These are phyloP conservation scores for Nephrotoma appendiculata DNA, from an alignment of 2,888 invertebrate species.

Conservation along the genomic window DNA sequence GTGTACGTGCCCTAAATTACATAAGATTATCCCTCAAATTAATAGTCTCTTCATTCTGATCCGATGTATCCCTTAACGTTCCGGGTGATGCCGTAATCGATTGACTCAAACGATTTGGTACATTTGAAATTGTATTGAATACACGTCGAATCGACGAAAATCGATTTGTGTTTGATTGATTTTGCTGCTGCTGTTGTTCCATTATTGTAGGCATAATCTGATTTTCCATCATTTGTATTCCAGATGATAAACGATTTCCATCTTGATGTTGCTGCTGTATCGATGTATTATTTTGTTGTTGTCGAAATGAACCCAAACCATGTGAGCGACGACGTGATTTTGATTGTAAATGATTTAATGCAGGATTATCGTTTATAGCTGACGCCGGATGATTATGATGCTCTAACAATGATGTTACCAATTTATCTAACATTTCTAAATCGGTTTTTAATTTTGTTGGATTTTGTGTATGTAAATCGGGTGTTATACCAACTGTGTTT, in stretches of 20 bases:
- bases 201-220: background rate
- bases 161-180: slow-evolving; percentile 10
- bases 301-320: background rate
- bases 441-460: slow-evolving; percentile 35
- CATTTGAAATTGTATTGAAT: slow-evolving; percentile 23
- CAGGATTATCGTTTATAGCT: slow-evolving; percentile 7
- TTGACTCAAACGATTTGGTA: slow-evolving; percentile 20
- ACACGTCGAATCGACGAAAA: slow-evolving; percentile 23
- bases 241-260: background rate
- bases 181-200: slow-evolving; percentile 25
- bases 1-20: background rate
- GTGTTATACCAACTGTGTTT: background rate
- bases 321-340: background rate
- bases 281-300: background rate
- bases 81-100: slow-evolving; percentile 7
- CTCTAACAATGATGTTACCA: slow-evolving; percentile 44
- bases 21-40: slow-evolving; percentile 19
- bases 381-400: slow-evolving; percentile 22
- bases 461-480: slow-evolving; percentile 17
- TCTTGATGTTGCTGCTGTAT: background rate
- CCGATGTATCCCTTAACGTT: background rate
- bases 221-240: background rate
- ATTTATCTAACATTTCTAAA: slow-evolving; percentile 45
- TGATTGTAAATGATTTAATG: background rate
- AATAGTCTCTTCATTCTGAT: slow-evolving; percentile 23